phyloP scores from a whole-genome alignment of 2,113 vertebrate genomes.

The Rhea americana region DNA sequence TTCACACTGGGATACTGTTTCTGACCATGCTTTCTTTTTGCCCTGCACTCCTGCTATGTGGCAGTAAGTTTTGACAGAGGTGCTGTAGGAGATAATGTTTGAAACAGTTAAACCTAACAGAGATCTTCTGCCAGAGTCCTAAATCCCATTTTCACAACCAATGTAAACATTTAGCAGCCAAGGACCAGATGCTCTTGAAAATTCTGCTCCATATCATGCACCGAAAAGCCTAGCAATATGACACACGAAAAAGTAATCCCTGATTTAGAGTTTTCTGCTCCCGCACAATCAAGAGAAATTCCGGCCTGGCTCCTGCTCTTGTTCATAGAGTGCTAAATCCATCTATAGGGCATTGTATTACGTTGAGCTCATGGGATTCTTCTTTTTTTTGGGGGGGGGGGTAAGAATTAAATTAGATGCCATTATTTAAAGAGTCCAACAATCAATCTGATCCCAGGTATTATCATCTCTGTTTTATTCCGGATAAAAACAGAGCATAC shows the following conservation, averaged over 20 bases:
- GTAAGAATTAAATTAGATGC: background rate
- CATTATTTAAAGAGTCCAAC: background rate
- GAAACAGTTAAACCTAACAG: slow-evolving; percentile 12
- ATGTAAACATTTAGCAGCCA: slow-evolving; percentile 26
- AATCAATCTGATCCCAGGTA: slow-evolving; percentile 14
- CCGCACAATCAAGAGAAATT: background rate
- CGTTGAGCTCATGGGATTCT: background rate
- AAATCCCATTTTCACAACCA: slow-evolving; percentile 29
- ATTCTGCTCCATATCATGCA: background rate
- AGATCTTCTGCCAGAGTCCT: slow-evolving; percentile 4
- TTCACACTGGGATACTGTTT: background rate
- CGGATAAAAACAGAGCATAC: background rate
- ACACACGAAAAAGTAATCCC: background rate
- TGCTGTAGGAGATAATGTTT: background rate
- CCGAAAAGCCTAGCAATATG: background rate
- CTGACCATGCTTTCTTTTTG: background rate
- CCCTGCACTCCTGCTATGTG: rapidly evolving
- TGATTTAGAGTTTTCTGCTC: background rate
- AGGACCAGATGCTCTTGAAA: slow-evolving; percentile 34
- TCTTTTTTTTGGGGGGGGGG: background rate
- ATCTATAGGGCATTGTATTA: background rate
- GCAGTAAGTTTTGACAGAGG: slow-evolving; percentile 3
- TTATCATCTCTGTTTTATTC: background rate
- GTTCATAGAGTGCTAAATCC: background rate
- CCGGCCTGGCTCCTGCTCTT: background rate